A percentile compares a stretch with the other conserved stretches of the same genome.
Conservation (phyloP, 2,113 vertebrate genomes). For the Apteryx mantelli region DNA sequence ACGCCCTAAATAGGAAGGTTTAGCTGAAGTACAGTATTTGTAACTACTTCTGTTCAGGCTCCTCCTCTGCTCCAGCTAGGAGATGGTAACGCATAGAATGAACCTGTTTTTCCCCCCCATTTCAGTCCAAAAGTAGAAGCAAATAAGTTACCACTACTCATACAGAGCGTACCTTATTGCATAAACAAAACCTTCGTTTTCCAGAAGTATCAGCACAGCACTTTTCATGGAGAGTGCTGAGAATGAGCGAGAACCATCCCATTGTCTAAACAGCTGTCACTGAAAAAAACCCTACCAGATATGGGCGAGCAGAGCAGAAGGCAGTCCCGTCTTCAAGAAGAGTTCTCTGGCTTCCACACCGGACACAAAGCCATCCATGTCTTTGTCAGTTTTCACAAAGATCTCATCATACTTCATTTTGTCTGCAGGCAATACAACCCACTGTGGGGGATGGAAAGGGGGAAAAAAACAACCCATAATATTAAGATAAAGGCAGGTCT, state of each 20-base stretch:
- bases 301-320: constrained; percentile 89
- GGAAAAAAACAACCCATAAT: not conserved
- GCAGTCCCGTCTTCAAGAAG: constrained; percentile 94
- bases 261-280: not conserved
- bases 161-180: not conserved
- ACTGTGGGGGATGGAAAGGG: constrained; percentile 73
- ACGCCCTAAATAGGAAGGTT: not conserved
- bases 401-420: constrained; percentile 95
- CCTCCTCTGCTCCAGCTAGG: not conserved
- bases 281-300: constrained; percentile 87
- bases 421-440: constrained; percentile 92
- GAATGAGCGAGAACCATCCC: not conserved
- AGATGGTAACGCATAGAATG: not conserved
- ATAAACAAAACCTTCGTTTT: not conserved
- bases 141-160: not conserved
- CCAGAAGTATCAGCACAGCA: not conserved
- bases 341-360: constrained; percentile 94
- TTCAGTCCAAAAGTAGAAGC: not conserved
- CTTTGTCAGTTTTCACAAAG: constrained; percentile 92
- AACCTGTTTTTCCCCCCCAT: not conserved
- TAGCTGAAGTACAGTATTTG: not conserved
- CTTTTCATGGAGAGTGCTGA: not conserved
- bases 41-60: not conserved
- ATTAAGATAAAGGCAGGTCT: not conserved
- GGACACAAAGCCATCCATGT: constrained; percentile 97